Conservation (phyloP, 2,888 invertebrate species). For the Ophion obscuratus region DNA sequence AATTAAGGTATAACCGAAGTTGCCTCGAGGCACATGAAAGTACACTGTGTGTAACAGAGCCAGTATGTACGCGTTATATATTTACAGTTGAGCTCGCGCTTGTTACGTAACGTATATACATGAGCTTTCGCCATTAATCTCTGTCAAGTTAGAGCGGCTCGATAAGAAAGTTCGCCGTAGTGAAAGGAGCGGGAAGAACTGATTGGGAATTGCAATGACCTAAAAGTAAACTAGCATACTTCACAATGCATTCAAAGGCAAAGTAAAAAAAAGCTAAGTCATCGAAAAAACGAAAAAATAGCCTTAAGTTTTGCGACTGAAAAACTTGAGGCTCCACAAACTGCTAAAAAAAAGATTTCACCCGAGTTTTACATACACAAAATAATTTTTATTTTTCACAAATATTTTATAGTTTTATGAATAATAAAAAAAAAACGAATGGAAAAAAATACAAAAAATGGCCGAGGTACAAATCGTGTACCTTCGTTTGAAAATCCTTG, state of each 20-base stretch:
- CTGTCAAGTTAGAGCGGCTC: slow-evolving; percentile 26
- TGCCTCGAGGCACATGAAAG: slow-evolving; percentile 42
- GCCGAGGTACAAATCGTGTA: too few relatives aligned
- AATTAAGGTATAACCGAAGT: slow-evolving; percentile 61
- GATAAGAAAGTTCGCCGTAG: slow-evolving; percentile 50
- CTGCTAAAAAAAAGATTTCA: too few relatives aligned
- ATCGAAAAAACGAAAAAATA: neutral
- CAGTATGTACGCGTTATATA: slow-evolving; percentile 36
- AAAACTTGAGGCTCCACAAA: too few relatives aligned
- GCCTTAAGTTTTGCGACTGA: too few relatives aligned
- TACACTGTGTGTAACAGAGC: slow-evolving; percentile 6
- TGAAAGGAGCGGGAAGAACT: slow-evolving; percentile 5
- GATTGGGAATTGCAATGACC: slow-evolving; percentile 29
- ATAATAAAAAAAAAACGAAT: too few relatives aligned
- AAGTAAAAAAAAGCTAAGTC: neutral
- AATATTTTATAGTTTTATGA: too few relatives aligned
- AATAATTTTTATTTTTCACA: too few relatives aligned
- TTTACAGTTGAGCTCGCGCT: slow-evolving; percentile 30
- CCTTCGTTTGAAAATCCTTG: too few relatives aligned
- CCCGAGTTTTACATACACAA: too few relatives aligned
- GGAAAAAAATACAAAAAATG: too few relatives aligned
- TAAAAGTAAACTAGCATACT: slow-evolving; percentile 3
- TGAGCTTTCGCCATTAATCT: slow-evolving; percentile 51
- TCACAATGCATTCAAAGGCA: neutral
- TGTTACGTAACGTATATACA: slow-evolving; percentile 23